Evolutionary conservation across 2,113 vertebrate species (phyloP).

Genomic region (Tenrec ecaudatus): DNA sequence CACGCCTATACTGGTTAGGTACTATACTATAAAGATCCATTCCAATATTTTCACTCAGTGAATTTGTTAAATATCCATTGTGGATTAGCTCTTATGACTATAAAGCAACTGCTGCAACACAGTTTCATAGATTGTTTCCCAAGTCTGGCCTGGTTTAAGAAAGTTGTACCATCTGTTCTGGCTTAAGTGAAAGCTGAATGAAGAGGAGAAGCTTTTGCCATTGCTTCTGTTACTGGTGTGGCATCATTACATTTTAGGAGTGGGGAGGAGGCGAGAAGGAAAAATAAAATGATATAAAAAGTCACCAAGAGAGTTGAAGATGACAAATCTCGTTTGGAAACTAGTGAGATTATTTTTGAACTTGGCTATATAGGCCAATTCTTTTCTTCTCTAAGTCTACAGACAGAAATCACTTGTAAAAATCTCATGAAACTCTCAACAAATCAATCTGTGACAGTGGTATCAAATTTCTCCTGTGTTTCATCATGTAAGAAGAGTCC

Average conservation of each 20-base stretch:
- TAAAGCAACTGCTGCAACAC: neutral
- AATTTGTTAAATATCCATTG: slow-evolving; percentile 1
- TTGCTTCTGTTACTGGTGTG: slow-evolving; percentile 45
- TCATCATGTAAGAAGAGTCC: neutral
- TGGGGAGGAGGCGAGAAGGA: slow-evolving; percentile 19
- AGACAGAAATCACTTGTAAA: slow-evolving; percentile 37
- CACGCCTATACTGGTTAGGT: neutral
- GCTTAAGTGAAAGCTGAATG: slow-evolving; percentile 54
- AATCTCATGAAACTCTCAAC: neutral
- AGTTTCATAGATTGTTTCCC: slow-evolving; percentile 56
- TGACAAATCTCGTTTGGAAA: slow-evolving; percentile 37
- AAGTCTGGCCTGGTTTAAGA: slow-evolving; percentile 40
- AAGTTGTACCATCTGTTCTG: slow-evolving; percentile 70
- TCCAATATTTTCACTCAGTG: neutral
- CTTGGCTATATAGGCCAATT: neutral
- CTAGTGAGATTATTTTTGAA: slow-evolving; percentile 16
- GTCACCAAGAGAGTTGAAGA: slow-evolving; percentile 13
- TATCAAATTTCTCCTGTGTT: slow-evolving; percentile 28
- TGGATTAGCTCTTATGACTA: neutral
- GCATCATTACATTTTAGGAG: slow-evolving; percentile 57
- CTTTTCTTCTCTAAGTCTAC: neutral
- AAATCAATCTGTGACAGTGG: neutral
- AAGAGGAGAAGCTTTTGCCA: slow-evolving; percentile 40
- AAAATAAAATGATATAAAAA: slow-evolving; percentile 52
- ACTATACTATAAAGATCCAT: neutral